Percentiles rank a stretch among this genome's conserved stretches.
These are phyloP conservation scores for Ascidia mentula DNA, from an alignment of 23 tunicate genomes.

Conservation along the genomic window DNA sequence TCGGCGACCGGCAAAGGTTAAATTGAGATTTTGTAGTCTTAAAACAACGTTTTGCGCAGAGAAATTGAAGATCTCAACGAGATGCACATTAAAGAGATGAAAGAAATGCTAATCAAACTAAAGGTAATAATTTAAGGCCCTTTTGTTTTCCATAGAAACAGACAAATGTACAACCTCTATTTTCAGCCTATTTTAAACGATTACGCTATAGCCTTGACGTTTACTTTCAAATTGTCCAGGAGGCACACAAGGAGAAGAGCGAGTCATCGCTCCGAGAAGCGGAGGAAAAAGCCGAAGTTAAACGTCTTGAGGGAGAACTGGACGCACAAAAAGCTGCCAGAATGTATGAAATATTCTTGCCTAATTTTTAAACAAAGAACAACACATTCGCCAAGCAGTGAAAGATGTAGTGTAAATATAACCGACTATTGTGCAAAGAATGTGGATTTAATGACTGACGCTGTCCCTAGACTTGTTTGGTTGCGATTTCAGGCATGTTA, in stretches of 20 bases:
- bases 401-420: too few species aligned
- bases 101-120: conserved; percentile 43
- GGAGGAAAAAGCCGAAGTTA: conserved; percentile 23
- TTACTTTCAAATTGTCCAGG: conserved; percentile 9
- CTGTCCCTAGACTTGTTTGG: too few species aligned
- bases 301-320: conserved; percentile 48
- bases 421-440: too few species aligned
- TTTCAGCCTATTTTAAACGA: too few species aligned
- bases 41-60: conserved; percentile 16
- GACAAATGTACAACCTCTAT: too few species aligned
- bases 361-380: neutral
- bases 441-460: too few species aligned
- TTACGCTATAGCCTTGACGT: too few species aligned
- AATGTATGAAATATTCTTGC: conserved; percentile 17
- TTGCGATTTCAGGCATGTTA: too few species aligned
- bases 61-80: conserved; percentile 66
- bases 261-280: conserved; percentile 12
- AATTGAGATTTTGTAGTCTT: neutral
- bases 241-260: conserved; percentile 48
- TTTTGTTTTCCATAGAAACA: neutral
- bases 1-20: neutral
- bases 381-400: too few species aligned
- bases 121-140: conserved; percentile 22
- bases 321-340: conserved; percentile 24
- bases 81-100: conserved; percentile 38